Evolutionary conservation across 2,797 vertebrate species (phyloP), one percentile per base, ranked within the genome.

Genomic region (Brachyrhaphis roseni): DNA sequence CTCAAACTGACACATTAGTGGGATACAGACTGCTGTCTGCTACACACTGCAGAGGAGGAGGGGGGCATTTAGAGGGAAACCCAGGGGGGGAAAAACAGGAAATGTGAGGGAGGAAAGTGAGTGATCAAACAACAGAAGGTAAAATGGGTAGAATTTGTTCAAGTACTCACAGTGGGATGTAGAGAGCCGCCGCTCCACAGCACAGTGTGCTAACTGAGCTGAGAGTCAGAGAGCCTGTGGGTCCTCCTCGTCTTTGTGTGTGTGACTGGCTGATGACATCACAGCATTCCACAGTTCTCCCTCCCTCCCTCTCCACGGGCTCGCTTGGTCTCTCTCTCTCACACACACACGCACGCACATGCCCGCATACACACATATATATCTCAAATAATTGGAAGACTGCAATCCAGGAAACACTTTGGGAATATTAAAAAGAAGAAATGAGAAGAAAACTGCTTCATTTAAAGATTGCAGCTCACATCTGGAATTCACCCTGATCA

Each of bases 181-280:
- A 90, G 94, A 93, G 66, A 70, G 39, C 86, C 87, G 95, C 90
- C 77, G 93, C 88, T 95, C 92, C 93, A 91, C 90, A 92, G 89
- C 92, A 94, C 90, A 90, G 89, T 92, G 78, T 87, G 93, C 91
- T 92, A 94, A 93, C 92, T 94, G 89, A 93, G 91, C 90, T 91
- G 89, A 91, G 92, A 94, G 88, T 87, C 90, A 75, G 87, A 89
- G 88, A 72, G 93, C 89, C 91, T 92, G 90, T 91, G 91, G 93
- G 93, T 95, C 92, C 93, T 95, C 90, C 93, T 95, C 79, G 93
- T 94, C 94, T 96, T 95, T 96, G 89, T 91, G 89, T 91, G 94
- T 93, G 83, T 90, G 95, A 94, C 93, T 95, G 88, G 93, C 90
- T 95, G 90, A 91, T 96, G 96, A 96, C 95, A 95, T 96, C 96